phyloP scores from a whole-genome alignment of 2,113 vertebrate species.

The Psophia crepitans region DNA sequence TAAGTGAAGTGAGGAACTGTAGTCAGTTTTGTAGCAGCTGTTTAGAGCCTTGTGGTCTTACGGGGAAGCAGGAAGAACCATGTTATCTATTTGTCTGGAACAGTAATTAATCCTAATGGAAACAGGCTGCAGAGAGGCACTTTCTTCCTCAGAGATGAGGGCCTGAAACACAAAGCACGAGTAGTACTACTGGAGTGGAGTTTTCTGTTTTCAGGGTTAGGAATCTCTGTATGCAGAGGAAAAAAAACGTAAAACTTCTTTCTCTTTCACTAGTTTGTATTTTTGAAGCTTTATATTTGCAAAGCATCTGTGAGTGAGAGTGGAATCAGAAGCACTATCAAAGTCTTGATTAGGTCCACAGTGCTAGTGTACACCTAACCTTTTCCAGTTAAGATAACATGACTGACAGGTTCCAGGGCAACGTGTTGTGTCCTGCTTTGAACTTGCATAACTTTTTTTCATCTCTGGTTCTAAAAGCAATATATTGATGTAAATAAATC shows the following conservation, averaged over 20 bases:
- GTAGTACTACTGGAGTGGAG: not conserved
- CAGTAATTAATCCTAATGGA: not conserved
- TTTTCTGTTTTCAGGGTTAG: not conserved
- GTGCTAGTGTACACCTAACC: not conserved
- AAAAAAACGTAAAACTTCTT: not conserved
- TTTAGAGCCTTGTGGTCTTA: not conserved
- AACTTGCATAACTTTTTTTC: not conserved
- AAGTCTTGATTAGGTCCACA: not conserved
- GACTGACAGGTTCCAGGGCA: not conserved
- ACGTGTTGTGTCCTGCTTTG: not conserved
- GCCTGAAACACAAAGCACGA: not conserved
- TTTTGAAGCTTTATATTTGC: not conserved
- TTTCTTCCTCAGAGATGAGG: not conserved
- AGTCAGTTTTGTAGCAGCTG: not conserved
- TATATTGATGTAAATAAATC: not conserved
- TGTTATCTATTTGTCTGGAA: not conserved
- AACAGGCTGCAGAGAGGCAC: not conserved
- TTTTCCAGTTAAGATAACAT: not conserved
- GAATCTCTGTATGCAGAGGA: not conserved
- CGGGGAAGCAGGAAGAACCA: not conserved
- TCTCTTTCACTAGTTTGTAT: not conserved
- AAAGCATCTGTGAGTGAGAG: not conserved
- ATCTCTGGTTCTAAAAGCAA: not conserved
- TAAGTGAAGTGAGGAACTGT: not conserved
- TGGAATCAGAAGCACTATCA: not conserved